Conservation (phyloP, 2,113 vertebrate genomes). For the Syrmaticus mikado region DNA sequence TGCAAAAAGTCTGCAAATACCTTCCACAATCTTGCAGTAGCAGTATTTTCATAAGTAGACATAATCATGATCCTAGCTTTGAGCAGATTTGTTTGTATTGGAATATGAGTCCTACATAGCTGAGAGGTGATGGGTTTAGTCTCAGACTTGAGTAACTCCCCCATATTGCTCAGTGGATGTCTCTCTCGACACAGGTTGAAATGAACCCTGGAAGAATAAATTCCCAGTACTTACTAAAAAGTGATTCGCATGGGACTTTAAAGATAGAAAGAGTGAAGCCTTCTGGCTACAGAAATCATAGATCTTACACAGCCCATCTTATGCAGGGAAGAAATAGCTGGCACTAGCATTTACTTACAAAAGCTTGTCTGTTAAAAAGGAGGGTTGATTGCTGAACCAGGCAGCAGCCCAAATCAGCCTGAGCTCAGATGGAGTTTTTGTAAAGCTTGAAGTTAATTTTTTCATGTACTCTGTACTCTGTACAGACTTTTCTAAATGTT, state of each 20-base stretch:
- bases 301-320: neutral
- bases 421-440: neutral
- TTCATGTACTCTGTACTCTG: neutral
- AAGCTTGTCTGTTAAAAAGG: neutral
- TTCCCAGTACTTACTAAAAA: neutral
- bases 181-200: neutral
- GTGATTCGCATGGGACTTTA: neutral
- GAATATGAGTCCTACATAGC: accelerated
- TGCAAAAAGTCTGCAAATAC: neutral
- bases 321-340: neutral
- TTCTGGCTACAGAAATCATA: neutral
- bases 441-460: neutral
- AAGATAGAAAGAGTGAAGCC: neutral
- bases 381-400: neutral
- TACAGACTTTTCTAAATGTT: neutral
- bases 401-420: neutral
- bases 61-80: neutral
- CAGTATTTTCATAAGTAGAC: neutral
- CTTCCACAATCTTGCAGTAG: neutral
- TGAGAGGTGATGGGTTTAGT: neutral
- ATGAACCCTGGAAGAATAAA: neutral
- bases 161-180: neutral
- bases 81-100: neutral
- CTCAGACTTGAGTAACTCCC: neutral
- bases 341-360: neutral